Evolutionary conservation across 2,888 invertebrate genomes (phyloP), one percentile per base, ranked within the genome.

Genomic region (Agrotis ipsilon): DNA sequence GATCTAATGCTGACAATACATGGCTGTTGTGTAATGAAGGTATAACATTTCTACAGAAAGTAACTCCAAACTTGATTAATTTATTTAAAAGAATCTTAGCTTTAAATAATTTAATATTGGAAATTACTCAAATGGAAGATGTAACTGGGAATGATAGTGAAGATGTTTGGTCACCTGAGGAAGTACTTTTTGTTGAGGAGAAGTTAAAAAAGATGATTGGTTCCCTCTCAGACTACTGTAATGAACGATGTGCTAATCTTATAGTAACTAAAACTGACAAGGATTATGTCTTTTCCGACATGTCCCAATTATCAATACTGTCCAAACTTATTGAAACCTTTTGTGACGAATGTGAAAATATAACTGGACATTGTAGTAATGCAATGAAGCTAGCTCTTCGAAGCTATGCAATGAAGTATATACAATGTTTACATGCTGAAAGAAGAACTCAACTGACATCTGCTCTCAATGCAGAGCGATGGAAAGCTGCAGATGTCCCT

Each of bases 401-500:
- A 92, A 98, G 97, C 75, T 98, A 99, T 97, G 98, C 99, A 0
- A 98, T 98, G 89, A 98, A 98, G 89, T 99, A 99, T 94, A 98
- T 99, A 64, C 98, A 98, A 89, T 97, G 98, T 87, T 98, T 99
- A 92, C 99, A 99, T 93, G 97, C 97, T 52, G 98, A 99, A 88
- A 97, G 98, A 58, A 98, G 98, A 92, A 97, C 97, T 64, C 99
- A 99, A 92, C 94, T 99, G 66, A 98, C 98, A 54, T 93, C 98
- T 75, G 97, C 99, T 49, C 96, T 99, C 57, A 99, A 99, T 90
- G 97, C 97, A 78, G 99, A 99, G 93, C 96, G 98, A 74, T 99
- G 99, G 99, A 98, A 98, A 89, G 97, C 98, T 85, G 98, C 99
- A 6, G 99, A 99, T 87, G 98, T 99, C 63, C 98, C 99, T 0